Evolutionary conservation across 2,888 invertebrate genomes (phyloP).

Genomic region (Bursaphelenchus okinawaensis): DNA sequence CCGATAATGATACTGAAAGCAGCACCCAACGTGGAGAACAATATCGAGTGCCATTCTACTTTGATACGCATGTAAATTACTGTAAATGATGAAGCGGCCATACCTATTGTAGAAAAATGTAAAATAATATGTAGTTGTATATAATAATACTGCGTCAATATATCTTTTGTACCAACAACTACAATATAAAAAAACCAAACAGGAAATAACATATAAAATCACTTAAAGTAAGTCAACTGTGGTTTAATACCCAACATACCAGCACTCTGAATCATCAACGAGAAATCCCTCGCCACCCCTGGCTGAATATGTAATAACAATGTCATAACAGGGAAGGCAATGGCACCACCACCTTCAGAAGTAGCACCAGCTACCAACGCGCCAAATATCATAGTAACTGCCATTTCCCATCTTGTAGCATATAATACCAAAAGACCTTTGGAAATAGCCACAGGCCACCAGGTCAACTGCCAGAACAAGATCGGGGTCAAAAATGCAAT

Average conservation of each 20-base stretch:
- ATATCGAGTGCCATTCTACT: constrained; percentile 24
- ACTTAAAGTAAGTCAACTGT: too few species aligned
- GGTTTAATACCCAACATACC: constrained; percentile 5
- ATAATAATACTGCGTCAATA: too few species aligned
- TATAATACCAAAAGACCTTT: constrained; percentile 21
- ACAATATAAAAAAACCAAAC: too few species aligned
- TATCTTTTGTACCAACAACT: too few species aligned
- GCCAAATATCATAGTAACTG: constrained; percentile 22
- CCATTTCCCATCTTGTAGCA: constrained; percentile 16
- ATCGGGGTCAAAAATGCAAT: constrained; percentile 29
- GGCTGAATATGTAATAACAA: constrained; percentile 25
- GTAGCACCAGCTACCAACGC: constrained; percentile 24
- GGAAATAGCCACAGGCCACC: constrained; percentile 20
- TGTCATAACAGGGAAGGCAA: constrained; percentile 39
- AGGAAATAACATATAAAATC: too few species aligned
- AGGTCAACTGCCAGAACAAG: constrained; percentile 21
- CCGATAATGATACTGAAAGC: constrained; percentile 40
- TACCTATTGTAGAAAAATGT: constrained; percentile 31
- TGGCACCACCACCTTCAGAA: constrained; percentile 32
- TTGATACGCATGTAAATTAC: constrained; percentile 37
- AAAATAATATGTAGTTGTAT: too few species aligned
- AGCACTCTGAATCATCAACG: constrained; percentile 32
- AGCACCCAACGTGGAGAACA: constrained; percentile 38
- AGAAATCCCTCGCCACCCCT: constrained; percentile 26
- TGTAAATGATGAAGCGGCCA: constrained; percentile 44